Conservation (phyloP, 2,797 vertebrate genomes). For the Ptychobarbus kaznakovi region DNA sequence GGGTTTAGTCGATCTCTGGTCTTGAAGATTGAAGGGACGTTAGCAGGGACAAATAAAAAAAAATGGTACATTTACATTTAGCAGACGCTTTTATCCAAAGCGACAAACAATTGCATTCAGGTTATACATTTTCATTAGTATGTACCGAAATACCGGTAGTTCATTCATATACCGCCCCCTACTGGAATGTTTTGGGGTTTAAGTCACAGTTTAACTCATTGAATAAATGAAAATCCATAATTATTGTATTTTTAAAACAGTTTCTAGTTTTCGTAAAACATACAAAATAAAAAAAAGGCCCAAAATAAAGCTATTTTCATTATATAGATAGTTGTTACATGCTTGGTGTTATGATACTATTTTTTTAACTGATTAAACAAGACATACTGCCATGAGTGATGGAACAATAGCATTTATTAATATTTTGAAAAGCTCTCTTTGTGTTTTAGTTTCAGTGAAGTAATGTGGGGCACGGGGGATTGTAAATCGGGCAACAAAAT, state of each 20-base stretch:
- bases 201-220: not conserved
- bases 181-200: constrained; percentile 2
- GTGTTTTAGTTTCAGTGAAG: not conserved
- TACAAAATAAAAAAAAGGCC: not conserved
- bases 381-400: too few species aligned
- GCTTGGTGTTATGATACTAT: not conserved
- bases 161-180: constrained; percentile 36
- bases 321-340: not conserved
- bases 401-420: not conserved
- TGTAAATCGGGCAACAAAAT: too few species aligned
- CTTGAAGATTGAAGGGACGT: not conserved
- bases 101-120: too few species aligned
- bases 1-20: not conserved
- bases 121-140: too few species aligned
- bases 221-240: not conserved
- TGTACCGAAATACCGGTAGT: not conserved
- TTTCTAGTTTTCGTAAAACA: not conserved
- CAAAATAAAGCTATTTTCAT: not conserved
- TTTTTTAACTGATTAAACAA: not conserved
- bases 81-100: too few species aligned
- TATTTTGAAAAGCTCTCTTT: not conserved
- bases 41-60: not conserved
- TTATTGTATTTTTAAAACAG: not conserved
- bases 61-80: too few species aligned
- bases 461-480: too few species aligned